Percentiles rank a stretch among this genome's conserved stretches.
phyloP scores from a whole-genome alignment of 1,140 invertebrate species.

The Mesaphorura yosii region DNA sequence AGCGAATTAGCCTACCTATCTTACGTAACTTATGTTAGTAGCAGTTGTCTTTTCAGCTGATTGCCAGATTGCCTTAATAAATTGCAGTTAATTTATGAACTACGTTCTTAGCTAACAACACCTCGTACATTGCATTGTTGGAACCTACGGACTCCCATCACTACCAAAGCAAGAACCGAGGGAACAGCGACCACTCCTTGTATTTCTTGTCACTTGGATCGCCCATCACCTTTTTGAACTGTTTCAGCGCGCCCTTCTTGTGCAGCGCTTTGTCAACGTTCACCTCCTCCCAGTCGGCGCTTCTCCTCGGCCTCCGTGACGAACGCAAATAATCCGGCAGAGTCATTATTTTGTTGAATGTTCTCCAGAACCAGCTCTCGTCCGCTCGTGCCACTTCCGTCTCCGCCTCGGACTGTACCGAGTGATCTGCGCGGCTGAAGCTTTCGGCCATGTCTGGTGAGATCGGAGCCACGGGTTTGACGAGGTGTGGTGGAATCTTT shows the following conservation, averaged over 20 bases:
- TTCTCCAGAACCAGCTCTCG: conserved; percentile 22
- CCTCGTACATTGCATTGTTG: too few species aligned
- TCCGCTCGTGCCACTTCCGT: conserved; percentile 19
- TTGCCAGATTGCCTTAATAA: too few species aligned
- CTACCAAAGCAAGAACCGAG: conserved; percentile 8
- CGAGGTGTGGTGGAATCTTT: neutral
- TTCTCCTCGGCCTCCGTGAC: neutral
- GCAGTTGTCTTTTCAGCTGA: too few species aligned
- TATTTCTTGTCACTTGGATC: neutral
- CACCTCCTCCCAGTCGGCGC: neutral
- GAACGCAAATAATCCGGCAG: conserved; percentile 4
- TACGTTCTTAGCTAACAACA: too few species aligned
- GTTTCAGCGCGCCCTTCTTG: neutral
- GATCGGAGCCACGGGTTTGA: conserved; percentile 9
- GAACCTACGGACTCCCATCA: neutral
- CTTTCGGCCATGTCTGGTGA: conserved; percentile 12
- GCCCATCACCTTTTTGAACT: neutral
- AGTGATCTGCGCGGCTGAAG: neutral
- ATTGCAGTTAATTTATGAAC: too few species aligned
- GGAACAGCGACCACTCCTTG: neutral
- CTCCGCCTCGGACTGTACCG: conserved; percentile 7
- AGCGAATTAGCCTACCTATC: too few species aligned
- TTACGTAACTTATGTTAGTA: too few species aligned
- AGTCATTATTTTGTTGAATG: conserved; percentile 15
- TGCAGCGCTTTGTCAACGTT: neutral